phyloP scores from a whole-genome alignment of 2,888 invertebrate species.

The Chrysotoxum bicinctum region DNA sequence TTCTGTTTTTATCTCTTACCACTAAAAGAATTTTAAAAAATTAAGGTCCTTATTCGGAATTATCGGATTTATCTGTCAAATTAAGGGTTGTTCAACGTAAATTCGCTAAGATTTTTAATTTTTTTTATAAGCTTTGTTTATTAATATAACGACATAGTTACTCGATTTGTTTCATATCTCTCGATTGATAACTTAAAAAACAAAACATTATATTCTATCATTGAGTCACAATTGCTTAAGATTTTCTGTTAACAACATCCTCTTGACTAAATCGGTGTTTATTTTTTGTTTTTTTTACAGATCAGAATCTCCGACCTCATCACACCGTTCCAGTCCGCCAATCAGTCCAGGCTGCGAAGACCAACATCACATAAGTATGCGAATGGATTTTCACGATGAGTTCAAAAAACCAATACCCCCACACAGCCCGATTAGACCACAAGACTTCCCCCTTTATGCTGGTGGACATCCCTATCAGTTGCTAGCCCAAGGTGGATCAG shows the following conservation, averaged over 20 bases:
- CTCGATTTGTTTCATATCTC: no score
- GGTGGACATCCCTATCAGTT: constrained; percentile 83
- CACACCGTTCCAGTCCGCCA: constrained; percentile 90
- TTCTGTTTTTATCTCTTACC: no score
- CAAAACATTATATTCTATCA: no score
- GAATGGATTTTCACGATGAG: constrained; percentile 81
- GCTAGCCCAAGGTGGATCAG: constrained; percentile 82
- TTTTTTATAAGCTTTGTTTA: no score
- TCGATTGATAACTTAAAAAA: no score
- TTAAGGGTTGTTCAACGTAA: no score
- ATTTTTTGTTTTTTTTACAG: constrained; percentile 73
- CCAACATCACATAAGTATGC: constrained; percentile 83
- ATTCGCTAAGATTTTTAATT: no score
- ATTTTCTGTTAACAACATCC: not conserved
- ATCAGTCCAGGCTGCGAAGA: constrained; percentile 94
- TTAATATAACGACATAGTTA: no score
- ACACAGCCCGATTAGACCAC: constrained; percentile 80
- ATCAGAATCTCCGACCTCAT: constrained; percentile 83
- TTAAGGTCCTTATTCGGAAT: no score
- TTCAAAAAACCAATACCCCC: constrained; percentile 82
- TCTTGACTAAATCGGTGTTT: not conserved
- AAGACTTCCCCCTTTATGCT: constrained; percentile 81
- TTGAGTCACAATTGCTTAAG: not conserved
- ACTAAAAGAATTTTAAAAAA: no score
- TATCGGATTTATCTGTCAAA: no score